phyloP scores from a whole-genome alignment of 2,797 vertebrate species.

The Rhadinocentrus ornatus region DNA sequence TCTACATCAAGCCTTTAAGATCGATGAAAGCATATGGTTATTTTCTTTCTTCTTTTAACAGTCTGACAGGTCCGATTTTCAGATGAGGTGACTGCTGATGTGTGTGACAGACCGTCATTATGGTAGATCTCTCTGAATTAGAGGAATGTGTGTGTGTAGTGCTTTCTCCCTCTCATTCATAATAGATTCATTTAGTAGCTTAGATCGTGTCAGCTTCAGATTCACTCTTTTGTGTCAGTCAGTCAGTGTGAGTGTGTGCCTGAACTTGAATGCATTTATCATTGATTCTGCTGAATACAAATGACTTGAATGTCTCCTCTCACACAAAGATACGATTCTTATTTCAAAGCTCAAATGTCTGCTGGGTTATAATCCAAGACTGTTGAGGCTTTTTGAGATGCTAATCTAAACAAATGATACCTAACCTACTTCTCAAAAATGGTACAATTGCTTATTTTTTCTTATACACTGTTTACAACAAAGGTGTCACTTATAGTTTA shows the following conservation, averaged over 20 bases:
- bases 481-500: background rate
- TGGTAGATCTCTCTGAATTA: slow-evolving; percentile 30
- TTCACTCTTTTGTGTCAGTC: slow-evolving; percentile 43
- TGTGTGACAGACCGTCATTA: slow-evolving; percentile 42
- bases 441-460: background rate
- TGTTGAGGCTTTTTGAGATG: slow-evolving; percentile 20
- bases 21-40: slow-evolving; percentile 34
- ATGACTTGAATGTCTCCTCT: slow-evolving; percentile 18
- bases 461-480: background rate
- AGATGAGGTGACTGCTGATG: slow-evolving; percentile 33
- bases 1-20: slow-evolving; percentile 43
- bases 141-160: slow-evolving; percentile 14
- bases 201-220: slow-evolving; percentile 61
- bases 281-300: slow-evolving; percentile 36
- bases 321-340: slow-evolving; percentile 42
- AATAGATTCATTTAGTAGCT: slow-evolving; percentile 65
- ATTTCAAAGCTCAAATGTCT: slow-evolving; percentile 12
- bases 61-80: slow-evolving; percentile 49
- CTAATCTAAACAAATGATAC: slow-evolving; percentile 22
- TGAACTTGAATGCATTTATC: slow-evolving; percentile 32
- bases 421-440: background rate
- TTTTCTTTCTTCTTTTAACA: slow-evolving; percentile 27
- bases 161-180: slow-evolving; percentile 54
- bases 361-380: slow-evolving; percentile 25
- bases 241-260: slow-evolving; percentile 11